Evolutionary conservation across 2,113 vertebrate species (phyloP).

Genomic region (Plectropomus leopardus): DNA sequence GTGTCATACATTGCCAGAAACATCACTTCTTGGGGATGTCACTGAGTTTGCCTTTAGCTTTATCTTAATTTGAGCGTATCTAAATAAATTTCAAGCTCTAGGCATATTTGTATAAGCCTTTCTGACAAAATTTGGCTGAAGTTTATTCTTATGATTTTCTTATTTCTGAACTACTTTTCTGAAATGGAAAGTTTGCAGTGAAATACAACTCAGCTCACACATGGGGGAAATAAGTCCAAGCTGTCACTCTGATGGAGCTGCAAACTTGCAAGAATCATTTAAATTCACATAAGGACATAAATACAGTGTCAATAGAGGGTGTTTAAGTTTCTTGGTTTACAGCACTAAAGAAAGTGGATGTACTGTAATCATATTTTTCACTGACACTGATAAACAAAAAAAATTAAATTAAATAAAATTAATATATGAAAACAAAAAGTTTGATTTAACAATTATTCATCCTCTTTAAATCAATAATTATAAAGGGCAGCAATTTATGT

Average conservation of each 20-base stretch:
- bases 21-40: constrained; percentile 45
- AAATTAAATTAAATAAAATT: not conserved
- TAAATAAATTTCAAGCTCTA: constrained; percentile 71
- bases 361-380: not conserved
- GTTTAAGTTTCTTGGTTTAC: constrained; percentile 12
- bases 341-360: not conserved
- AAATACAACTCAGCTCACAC: constrained; percentile 21
- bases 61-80: constrained; percentile 71
- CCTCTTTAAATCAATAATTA: not conserved
- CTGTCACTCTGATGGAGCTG: constrained; percentile 26
- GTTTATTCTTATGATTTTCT: constrained; percentile 54
- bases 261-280: constrained; percentile 8
- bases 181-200: constrained; percentile 48
- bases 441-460: not conserved
- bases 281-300: not conserved
- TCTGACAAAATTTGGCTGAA: constrained; percentile 61
- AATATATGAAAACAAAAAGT: not conserved
- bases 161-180: constrained; percentile 56
- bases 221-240: constrained; percentile 16
- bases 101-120: constrained; percentile 72
- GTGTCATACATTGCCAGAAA: constrained; percentile 43
- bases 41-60: constrained; percentile 56
- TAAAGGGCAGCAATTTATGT: not conserved
- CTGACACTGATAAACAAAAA: not conserved
- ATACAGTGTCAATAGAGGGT: not conserved